Evolutionary conservation across 2,888 invertebrate genomes (phyloP).

Genomic region (Scotopteryx bipunctaria): DNA sequence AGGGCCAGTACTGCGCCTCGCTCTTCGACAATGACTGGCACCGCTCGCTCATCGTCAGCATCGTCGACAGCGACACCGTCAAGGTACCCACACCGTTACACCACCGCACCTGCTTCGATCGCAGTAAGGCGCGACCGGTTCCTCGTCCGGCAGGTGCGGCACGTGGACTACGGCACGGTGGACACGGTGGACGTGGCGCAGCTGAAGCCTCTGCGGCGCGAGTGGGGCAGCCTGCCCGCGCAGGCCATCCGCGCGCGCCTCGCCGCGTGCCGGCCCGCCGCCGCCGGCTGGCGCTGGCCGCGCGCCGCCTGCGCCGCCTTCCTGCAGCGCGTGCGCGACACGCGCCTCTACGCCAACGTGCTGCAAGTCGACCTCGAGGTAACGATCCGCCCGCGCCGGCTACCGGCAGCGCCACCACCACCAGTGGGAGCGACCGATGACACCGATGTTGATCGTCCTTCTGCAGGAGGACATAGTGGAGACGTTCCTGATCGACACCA

Average conservation of each 20-base stretch:
- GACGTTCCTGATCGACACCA: slow-evolving; percentile 80
- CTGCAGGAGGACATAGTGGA: slow-evolving; percentile 56
- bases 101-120: too few relatives aligned
- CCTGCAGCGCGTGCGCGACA: slow-evolving; percentile 59
- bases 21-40: slow-evolving; percentile 78
- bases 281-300: slow-evolving; percentile 72
- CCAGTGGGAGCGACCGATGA: too few relatives aligned
- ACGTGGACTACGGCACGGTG: slow-evolving; percentile 84
- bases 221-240: slow-evolving; percentile 70
- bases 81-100: slow-evolving; percentile 76
- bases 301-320: slow-evolving; percentile 64
- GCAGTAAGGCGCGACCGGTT: too few relatives aligned
- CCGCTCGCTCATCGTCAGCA: slow-evolving; percentile 72
- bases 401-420: neutral
- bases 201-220: slow-evolving; percentile 64
- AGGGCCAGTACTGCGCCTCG: slow-evolving; percentile 75
- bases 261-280: slow-evolving; percentile 68
- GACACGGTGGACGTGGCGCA: slow-evolving; percentile 46
- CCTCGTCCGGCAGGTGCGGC: slow-evolving; percentile 72
- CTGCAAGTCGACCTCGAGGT: slow-evolving; percentile 48
- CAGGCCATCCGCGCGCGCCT: slow-evolving; percentile 80
- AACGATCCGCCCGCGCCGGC: neutral
- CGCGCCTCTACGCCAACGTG: slow-evolving; percentile 65
- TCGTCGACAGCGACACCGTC: slow-evolving; percentile 67
- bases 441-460: too few relatives aligned